phyloP scores from a whole-genome alignment of 1,140 invertebrate species.

The Drosophila mayri region DNA sequence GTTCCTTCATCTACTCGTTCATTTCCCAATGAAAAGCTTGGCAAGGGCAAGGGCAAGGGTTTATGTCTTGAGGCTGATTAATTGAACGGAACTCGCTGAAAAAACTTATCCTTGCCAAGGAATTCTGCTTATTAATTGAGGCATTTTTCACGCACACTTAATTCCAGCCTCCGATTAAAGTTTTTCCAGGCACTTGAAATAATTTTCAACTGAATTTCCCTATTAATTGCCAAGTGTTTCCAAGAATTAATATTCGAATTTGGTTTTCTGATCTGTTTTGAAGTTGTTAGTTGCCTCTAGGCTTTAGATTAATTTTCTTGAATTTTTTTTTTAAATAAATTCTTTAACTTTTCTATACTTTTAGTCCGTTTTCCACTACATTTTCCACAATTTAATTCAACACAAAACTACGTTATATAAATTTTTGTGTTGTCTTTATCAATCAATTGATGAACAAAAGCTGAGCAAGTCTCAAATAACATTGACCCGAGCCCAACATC shows the following conservation, averaged over 20 bases:
- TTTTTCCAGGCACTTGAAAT: conserved; percentile 5
- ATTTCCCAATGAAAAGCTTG: neutral
- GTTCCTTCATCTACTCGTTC: neutral
- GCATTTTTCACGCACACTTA: conserved; percentile 16
- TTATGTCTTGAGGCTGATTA: conserved; percentile 1
- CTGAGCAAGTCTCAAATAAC: conserved; percentile 28
- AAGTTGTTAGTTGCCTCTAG: fast-evolving
- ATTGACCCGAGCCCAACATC: conserved; percentile 35
- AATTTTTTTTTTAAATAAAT: neutral
- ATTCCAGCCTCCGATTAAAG: neutral
- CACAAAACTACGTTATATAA: neutral
- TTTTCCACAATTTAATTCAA: neutral
- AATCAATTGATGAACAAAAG: conserved; percentile 8
- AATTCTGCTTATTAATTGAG: conserved; percentile 13
- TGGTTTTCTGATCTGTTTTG: neutral
- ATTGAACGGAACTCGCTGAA: conserved; percentile 4
- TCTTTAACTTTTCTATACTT: neutral
- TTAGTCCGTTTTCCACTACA: neutral
- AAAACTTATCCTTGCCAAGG: neutral
- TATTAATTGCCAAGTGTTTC: neutral
- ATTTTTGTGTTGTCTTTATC: neutral
- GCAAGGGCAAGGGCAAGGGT: conserved; percentile 11
- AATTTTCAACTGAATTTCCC: neutral
- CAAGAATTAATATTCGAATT: too few species aligned
- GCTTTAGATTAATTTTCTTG: too few species aligned